Conservation (phyloP, 2,797 vertebrate species). For the Sylvia borin region DNA sequence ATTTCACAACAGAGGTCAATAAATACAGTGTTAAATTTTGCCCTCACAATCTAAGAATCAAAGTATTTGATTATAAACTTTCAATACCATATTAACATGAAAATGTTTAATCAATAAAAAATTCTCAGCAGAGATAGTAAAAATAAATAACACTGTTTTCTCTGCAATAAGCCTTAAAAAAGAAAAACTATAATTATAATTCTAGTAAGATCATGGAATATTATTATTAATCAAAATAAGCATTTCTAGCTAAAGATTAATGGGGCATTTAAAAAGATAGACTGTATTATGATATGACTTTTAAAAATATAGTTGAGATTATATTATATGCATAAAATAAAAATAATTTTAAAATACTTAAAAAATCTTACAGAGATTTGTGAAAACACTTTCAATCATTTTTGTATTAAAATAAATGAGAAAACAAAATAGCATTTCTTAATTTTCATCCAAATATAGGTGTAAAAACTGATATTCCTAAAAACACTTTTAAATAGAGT, state of each 20-base stretch:
- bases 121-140: not conserved
- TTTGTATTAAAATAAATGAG: not conserved
- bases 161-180: not conserved
- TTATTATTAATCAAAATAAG: not conserved
- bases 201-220: not conserved
- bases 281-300: not conserved
- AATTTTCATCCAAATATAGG: not conserved
- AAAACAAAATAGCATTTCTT: not conserved
- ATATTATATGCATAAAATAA: not conserved
- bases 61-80: not conserved
- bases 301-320: not conserved
- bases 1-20: not conserved
- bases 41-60: not conserved
- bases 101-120: not conserved
- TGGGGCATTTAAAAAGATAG: not conserved
- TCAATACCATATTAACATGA: not conserved
- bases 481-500: not conserved
- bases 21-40: not conserved
- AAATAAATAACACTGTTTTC: not conserved
- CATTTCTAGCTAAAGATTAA: not conserved
- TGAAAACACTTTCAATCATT: not conserved
- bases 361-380: not conserved
- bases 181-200: not conserved
- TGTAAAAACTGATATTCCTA: not conserved
- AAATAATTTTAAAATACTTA: not conserved